Evolutionary conservation across 2,888 invertebrate species (phyloP).

Genomic region (Apamea anceps): DNA sequence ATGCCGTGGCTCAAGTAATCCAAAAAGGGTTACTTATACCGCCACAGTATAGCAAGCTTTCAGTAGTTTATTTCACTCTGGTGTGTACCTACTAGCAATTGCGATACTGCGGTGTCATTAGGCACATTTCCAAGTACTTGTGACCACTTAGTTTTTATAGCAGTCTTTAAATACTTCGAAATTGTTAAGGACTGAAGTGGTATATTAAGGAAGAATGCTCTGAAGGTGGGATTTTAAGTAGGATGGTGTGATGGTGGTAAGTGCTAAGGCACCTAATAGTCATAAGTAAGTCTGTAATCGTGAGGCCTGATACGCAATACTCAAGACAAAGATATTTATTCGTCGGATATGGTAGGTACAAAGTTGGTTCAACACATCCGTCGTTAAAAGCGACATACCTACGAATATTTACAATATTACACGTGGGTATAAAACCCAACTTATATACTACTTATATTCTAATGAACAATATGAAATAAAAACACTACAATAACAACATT

Average conservation of each 20-base stretch:
- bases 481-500: too few relatives aligned
- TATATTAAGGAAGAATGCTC: constrained; percentile 6
- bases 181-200: constrained; percentile 10
- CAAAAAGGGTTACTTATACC: too few relatives aligned
- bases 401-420: too few relatives aligned
- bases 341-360: too few relatives aligned
- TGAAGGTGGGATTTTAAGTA: constrained; percentile 2
- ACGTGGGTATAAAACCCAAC: too few relatives aligned
- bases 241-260: neutral
- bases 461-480: too few relatives aligned
- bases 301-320: too few relatives aligned
- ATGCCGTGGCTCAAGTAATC: neutral
- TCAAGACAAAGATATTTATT: too few relatives aligned
- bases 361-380: too few relatives aligned
- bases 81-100: neutral
- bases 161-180: constrained; percentile 34
- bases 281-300: too few relatives aligned
- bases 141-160: constrained; percentile 47
- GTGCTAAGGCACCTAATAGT: neutral
- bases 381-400: too few relatives aligned
- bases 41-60: neutral
- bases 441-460: too few relatives aligned
- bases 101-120: constrained; percentile 45
- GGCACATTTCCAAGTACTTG: constrained; percentile 51
- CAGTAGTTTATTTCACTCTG: constrained; percentile 7